Evolutionary conservation across 2,797 vertebrate species (phyloP).

Genomic region (Sylvilagus floridanus): DNA sequence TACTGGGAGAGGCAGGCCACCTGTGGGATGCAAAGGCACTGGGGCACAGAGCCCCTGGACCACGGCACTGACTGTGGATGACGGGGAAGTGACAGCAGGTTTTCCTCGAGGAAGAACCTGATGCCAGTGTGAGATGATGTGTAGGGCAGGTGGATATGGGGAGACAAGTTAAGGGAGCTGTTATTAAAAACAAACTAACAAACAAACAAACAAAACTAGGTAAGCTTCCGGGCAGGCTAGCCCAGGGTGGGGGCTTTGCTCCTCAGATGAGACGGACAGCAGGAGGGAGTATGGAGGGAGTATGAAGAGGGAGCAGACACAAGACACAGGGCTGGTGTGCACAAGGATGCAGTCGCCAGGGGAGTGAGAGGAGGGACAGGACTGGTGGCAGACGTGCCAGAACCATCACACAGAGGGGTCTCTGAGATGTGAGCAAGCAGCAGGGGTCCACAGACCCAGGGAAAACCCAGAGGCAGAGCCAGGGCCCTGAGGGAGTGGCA

Average conservation of each 20-base stretch:
- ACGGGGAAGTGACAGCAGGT: background rate
- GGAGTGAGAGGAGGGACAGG: background rate
- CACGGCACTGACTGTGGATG: background rate
- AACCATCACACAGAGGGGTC: background rate
- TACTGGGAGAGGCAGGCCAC: background rate
- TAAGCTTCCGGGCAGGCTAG: background rate
- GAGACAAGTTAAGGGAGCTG: background rate
- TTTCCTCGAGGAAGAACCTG: constrained; percentile 22
- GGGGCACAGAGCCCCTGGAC: background rate
- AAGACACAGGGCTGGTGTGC: background rate
- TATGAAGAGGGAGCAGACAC: background rate
- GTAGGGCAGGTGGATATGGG: constrained; percentile 8
- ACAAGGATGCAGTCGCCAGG: background rate
- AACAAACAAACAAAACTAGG: background rate
- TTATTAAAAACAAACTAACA: no score
- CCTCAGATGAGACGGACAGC: background rate
- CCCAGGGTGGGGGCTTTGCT: background rate
- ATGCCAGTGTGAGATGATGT: constrained; percentile 63
- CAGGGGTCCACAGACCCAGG: background rate
- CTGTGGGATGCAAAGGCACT: background rate
- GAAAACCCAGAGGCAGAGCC: background rate
- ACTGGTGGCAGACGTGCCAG: background rate
- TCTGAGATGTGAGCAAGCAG: background rate
- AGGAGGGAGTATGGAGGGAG: background rate
- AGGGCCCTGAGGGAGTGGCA: background rate